Base-by-base conservation (phyloP, 2,113 vertebrate species). In the Triplophysa rosa region DNA sequence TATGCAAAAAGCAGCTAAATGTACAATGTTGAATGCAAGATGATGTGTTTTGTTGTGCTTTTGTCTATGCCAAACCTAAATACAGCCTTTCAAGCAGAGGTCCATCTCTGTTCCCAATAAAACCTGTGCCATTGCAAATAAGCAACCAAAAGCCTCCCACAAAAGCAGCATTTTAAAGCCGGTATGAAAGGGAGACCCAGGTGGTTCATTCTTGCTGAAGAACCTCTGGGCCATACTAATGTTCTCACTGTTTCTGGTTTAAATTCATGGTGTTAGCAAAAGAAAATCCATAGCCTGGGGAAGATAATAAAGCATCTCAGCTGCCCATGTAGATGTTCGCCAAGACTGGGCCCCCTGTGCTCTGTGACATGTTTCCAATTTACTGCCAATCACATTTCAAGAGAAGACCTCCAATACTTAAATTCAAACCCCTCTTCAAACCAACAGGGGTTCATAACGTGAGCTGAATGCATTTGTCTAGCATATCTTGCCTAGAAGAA, bases 121-220 rank as follows among this genome's bases (percentile, higher is more conserved):
- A 29, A 58, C 56, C 26, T 54, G 70, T 65, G 14, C 16, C 23
- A 42, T 61, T 67, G 80, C 67, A 74, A 80, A 74, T 58, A 72
- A 12, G 21, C n/a, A 13, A 56, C 68, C 61, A 76, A 54, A 52
- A 69, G 74, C 26, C 73, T 77, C 73, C 47, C 17, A 37, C 33
- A 59, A 68, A 70, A 69, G 67, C 40, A 47, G 40, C 58, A 63
- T 63, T 74, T 47, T 76, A 37, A 80, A 82, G 69, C 52, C 52
- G 58, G 26, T 83, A 45, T 80, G 61, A 72, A 68, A 61, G 56
- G 26, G 82, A 83, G 86, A 82, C 84, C 84, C 86, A 85, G 84
- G 83, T 84, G 86, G 63, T 58, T 79, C 71, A 72, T 85, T 79
- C 61, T 63, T 56, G 29, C 42, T 58, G 70, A 86, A 85, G 78